Base-by-base conservation (phyloP, 2,797 vertebrate genomes). In the Muraenolepis orangiensis region DNA sequence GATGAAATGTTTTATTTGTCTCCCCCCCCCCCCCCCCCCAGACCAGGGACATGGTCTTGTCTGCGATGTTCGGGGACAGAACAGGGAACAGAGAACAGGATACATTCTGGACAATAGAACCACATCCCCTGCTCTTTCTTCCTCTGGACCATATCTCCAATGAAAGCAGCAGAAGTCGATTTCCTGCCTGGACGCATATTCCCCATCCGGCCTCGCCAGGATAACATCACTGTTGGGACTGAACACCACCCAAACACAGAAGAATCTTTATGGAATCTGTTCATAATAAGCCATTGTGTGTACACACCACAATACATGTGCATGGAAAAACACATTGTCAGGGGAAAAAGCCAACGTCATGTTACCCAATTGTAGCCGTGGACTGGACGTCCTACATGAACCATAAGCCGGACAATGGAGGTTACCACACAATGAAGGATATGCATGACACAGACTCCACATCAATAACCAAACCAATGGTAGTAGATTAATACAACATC, bases 381-480 rank as follows among this genome's bases (percentile, higher is more conserved):
- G n/a, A n/a, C n/a, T 38, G 11, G 36, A 38, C 1, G 46, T 29
- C 46, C 73, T 78, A 73, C 70, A 69, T n/a, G 32, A 75, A 32
- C 30, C 20, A 34, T 5, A 0, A 8, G 0, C 4, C 64, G 76
- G 36, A 66, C 67, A 72, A 61, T n/a, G 1, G 1, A n/a, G 68
- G 23, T 42, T 77, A n/a, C 66, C 18, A 64, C 66, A 71, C 76
- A 38, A 42, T 14, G 73, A 79, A 57, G 23, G 23, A 73, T 42
- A 64, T 57, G 7, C 69, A 72, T 74, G 72, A 82, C 76, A 68
- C 42, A 51, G 32, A 69, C 38, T 72, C 84, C 74, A 38, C 76
- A 77, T 29, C 68, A 76, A 85, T 71, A 76, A 84, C 79, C 82
- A 81, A 66, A 69, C 77, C 38, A 72, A 26, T 5, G n/a, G 46